A percentile compares a stretch with the other conserved stretches of the same genome.
phyloP scores from a whole-genome alignment of 2,797 vertebrate genomes.

The Enteromius trimaculatus region DNA sequence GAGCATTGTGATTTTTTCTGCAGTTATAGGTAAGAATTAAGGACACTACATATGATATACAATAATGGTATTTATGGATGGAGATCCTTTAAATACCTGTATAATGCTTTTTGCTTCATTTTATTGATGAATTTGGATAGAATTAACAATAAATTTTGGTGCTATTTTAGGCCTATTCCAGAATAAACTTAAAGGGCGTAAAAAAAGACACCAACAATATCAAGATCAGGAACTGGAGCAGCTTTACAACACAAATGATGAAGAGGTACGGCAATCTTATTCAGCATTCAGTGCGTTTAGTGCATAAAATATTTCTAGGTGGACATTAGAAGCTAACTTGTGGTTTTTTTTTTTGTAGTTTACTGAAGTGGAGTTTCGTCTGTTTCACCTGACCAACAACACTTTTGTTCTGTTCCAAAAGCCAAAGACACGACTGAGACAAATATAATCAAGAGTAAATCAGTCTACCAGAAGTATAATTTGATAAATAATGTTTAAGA shows the following conservation, averaged over 20 bases:
- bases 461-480: neutral
- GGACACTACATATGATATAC: neutral
- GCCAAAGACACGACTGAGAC: neutral
- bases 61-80: neutral
- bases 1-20: neutral
- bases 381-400: neutral
- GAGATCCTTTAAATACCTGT: too few relatives aligned
- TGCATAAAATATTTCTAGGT: neutral
- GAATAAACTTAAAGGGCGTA: neutral
- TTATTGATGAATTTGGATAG: neutral
- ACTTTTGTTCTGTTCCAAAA: neutral
- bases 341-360: neutral
- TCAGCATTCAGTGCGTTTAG: neutral
- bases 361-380: slow-evolving; percentile 4
- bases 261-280: neutral
- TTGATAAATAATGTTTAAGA: neutral
- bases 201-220: neutral
- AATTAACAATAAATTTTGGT: neutral
- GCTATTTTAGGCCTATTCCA: neutral
- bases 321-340: neutral
- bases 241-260: neutral
- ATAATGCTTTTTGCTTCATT: neutral
- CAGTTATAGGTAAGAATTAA: neutral
- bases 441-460: neutral
- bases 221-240: neutral